These are phyloP conservation scores for Orchesella flavescens DNA, from an alignment of 2,888 invertebrate genomes.

Conservation along the genomic window DNA sequence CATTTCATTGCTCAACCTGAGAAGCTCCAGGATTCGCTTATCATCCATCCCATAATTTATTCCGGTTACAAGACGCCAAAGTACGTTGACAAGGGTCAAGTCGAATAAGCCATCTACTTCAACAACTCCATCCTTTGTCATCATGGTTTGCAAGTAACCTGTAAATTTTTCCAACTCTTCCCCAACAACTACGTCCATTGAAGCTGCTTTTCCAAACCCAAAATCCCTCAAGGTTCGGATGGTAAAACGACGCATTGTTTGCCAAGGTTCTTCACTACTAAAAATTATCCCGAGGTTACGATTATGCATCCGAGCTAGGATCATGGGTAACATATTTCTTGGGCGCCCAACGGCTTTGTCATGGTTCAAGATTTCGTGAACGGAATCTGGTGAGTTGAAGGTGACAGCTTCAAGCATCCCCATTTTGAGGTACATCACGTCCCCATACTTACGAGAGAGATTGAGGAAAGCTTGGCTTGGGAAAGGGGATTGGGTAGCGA, in stretches of 20 bases:
- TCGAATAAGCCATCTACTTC: too few relatives aligned
- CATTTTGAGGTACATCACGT: slow-evolving; percentile 44
- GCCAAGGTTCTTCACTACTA: too few relatives aligned
- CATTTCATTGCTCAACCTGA: slow-evolving; percentile 1
- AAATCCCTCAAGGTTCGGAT: too few relatives aligned
- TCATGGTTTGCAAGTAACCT: background rate
- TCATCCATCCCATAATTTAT: background rate
- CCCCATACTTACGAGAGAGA: slow-evolving; percentile 33
- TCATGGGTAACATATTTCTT: background rate
- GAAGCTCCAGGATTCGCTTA: background rate
- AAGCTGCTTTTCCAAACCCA: too few relatives aligned
- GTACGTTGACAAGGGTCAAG: too few relatives aligned
- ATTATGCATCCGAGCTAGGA: background rate
- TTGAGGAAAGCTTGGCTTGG: slow-evolving; percentile 16
- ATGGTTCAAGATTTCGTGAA: too few relatives aligned
- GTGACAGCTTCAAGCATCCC: slow-evolving; percentile 23
- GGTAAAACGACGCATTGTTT: too few relatives aligned
- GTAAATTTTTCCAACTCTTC: slow-evolving; percentile 37
- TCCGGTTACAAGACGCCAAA: too few relatives aligned
- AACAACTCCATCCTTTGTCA: background rate
- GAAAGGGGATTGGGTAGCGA: background rate
- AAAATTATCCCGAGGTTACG: slow-evolving; percentile 13
- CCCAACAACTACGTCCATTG: slow-evolving; percentile 8
- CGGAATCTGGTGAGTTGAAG: slow-evolving; percentile 12
- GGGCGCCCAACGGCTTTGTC: too few relatives aligned